Evolutionary conservation across 2,113 vertebrate genomes (phyloP).

Genomic region (Ailurus styani): DNA sequence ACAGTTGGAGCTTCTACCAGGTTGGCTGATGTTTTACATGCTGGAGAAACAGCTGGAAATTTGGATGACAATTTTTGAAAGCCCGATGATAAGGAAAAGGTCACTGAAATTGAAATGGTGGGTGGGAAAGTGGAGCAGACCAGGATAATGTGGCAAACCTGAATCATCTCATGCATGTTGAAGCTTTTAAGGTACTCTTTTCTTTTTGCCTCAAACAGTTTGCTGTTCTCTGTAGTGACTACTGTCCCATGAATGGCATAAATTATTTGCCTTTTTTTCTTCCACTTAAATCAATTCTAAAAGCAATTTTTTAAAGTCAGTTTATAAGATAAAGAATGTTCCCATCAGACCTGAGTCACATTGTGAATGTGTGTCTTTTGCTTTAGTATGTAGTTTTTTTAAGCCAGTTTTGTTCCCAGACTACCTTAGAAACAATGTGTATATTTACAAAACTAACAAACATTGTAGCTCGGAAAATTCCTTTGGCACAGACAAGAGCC

Average conservation of each 20-base stretch:
- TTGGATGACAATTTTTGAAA: conserved; percentile 16
- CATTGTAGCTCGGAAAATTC: conserved; percentile 41
- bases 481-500: conserved; percentile 50
- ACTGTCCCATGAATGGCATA: neutral
- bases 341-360: neutral
- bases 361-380: neutral
- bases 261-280: neutral
- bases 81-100: neutral
- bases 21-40: neutral
- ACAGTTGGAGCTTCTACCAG: neutral
- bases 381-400: neutral
- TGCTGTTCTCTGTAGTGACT: neutral
- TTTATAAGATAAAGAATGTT: neutral
- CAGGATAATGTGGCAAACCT: neutral
- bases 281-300: conserved; percentile 8
- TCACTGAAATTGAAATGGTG: neutral
- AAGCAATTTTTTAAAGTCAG: neutral
- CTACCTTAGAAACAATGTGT: conserved; percentile 29
- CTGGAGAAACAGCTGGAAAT: neutral
- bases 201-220: neutral
- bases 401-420: neutral
- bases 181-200: neutral
- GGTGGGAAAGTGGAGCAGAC: neutral
- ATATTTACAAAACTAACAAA: conserved; percentile 18
- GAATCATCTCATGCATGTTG: neutral